phyloP scores from a whole-genome alignment of 2,888 invertebrate genomes.

The Rotaria sp. region DNA sequence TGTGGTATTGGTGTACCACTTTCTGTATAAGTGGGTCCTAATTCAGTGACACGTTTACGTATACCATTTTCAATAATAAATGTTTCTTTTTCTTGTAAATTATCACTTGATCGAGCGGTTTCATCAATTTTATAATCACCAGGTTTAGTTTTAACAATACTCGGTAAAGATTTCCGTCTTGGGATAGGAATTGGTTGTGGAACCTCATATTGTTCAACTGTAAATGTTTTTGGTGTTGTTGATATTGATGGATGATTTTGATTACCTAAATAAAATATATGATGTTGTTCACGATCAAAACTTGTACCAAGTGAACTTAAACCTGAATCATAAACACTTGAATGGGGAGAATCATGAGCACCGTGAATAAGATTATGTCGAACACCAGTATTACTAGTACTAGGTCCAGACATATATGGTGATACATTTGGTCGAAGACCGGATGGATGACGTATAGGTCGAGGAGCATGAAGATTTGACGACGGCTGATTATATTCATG shows the following conservation, averaged over 20 bases:
- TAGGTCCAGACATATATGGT: background rate
- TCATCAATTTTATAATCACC: slow-evolving; percentile 36
- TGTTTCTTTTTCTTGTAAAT: slow-evolving; percentile 38
- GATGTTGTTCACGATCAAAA: slow-evolving; percentile 27
- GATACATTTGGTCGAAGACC: background rate
- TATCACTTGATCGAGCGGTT: slow-evolving; percentile 35
- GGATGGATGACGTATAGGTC: slow-evolving; percentile 3
- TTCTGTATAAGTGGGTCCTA: background rate
- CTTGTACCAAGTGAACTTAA: slow-evolving; percentile 25
- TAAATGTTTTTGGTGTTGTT: background rate
- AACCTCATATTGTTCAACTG: background rate
- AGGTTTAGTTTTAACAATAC: slow-evolving; percentile 37
- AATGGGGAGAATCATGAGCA: slow-evolving; percentile 22
- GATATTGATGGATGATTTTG: background rate
- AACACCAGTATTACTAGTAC: background rate
- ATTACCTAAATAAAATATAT: background rate
- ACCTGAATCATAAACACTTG: slow-evolving; percentile 35
- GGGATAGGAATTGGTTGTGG: slow-evolving; percentile 23
- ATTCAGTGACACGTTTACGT: slow-evolving; percentile 38
- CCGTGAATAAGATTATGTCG: background rate
- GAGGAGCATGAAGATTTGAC: slow-evolving; percentile 16
- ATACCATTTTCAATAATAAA: slow-evolving; percentile 41
- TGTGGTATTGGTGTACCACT: background rate
- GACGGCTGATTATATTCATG: background rate
- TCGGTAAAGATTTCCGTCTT: slow-evolving; percentile 38